phyloP scores from a whole-genome alignment of 2,888 invertebrate genomes.

The Dolichomitus sp. region DNA sequence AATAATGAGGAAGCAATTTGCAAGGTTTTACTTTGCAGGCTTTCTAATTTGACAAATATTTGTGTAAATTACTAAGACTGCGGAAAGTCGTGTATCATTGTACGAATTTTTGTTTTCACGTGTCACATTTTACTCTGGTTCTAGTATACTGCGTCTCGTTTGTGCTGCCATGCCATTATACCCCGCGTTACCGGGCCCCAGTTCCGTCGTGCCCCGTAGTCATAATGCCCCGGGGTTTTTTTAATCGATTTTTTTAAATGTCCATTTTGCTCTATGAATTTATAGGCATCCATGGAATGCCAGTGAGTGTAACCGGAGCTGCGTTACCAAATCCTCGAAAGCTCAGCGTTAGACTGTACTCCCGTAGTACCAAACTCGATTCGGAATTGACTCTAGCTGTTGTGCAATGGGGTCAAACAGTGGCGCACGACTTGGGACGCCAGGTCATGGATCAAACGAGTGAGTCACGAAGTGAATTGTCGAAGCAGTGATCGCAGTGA shows the following conservation, averaged over 20 bases:
- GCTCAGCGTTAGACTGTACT: slow-evolving; percentile 81
- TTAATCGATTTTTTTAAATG: neutral
- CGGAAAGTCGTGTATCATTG: no score
- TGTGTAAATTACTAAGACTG: no score
- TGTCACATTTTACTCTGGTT: no score
- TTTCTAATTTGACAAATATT: no score
- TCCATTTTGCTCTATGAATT: neutral
- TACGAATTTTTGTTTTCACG: no score
- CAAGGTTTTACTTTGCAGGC: no score
- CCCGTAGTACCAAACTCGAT: slow-evolving; percentile 79
- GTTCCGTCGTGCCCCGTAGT: no score
- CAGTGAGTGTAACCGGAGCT: slow-evolving; percentile 79
- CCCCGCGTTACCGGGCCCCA: no score
- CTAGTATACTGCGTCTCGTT: no score
- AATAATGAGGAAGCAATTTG: no score
- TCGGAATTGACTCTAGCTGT: slow-evolving; percentile 83
- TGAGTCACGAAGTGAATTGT: slow-evolving; percentile 73
- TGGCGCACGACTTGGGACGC: slow-evolving; percentile 88
- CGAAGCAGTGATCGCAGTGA: neutral
- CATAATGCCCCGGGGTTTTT: no score
- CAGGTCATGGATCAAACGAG: slow-evolving; percentile 85
- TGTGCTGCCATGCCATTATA: no score
- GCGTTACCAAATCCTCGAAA: slow-evolving; percentile 83
- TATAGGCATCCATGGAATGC: slow-evolving; percentile 82
- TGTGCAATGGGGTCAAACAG: slow-evolving; percentile 89